Evolutionary conservation across 2,888 invertebrate species (phyloP).

Genomic region (Drosophila nr. medialis): DNA sequence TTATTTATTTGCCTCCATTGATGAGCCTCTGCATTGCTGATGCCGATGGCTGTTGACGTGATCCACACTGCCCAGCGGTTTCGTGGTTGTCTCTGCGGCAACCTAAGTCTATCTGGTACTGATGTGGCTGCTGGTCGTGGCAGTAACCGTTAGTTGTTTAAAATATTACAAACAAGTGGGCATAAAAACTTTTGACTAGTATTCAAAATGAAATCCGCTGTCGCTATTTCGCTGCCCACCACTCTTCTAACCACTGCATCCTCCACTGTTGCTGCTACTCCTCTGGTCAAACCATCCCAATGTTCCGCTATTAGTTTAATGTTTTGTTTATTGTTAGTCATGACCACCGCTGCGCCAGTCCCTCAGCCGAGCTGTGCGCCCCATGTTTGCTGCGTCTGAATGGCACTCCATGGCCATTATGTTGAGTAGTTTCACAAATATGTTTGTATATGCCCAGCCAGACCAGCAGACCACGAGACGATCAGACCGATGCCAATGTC

Average conservation of each 20-base stretch:
- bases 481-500: conserved; percentile 14
- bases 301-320: conserved; percentile 77
- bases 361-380: conserved; percentile 21
- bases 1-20: conserved; percentile 80
- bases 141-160: conserved; percentile 73
- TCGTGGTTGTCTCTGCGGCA: conserved; percentile 37
- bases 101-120: conserved; percentile 15
- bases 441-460: conserved; percentile 58
- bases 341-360: conserved; percentile 55
- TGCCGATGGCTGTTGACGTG: conserved; percentile 50
- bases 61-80: conserved; percentile 26
- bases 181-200: conserved; percentile 37
- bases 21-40: conserved; percentile 59
- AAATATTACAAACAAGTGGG: conserved; percentile 69
- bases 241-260: neutral
- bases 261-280: conserved; percentile 1
- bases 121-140: conserved; percentile 8
- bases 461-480: neutral
- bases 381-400: conserved; percentile 73
- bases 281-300: conserved; percentile 40
- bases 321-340: conserved; percentile 77
- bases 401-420: conserved; percentile 77
- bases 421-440: conserved; percentile 77
- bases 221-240: conserved; percentile 8
- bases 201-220: conserved; percentile 52